Evolutionary conservation across 1,140 invertebrate genomes (phyloP).

Genomic region (Drosophila nebulosa): DNA sequence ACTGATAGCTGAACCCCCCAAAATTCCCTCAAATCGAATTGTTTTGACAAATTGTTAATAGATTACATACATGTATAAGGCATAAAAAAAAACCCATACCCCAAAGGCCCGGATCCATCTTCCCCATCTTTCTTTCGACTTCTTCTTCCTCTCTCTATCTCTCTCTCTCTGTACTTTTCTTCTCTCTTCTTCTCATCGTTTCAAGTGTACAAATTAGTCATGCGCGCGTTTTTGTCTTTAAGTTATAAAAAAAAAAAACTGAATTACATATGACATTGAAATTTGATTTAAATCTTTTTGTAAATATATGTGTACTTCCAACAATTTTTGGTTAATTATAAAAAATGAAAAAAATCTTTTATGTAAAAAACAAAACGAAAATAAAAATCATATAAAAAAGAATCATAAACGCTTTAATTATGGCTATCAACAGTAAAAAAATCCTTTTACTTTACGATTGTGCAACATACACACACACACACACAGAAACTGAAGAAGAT

Average conservation of each 20-base stretch:
- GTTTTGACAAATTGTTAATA: conserved; percentile 50
- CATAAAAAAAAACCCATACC: conserved; percentile 9
- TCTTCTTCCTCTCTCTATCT: not conserved
- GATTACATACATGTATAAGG: conserved; percentile 35
- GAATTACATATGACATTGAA: conserved; percentile 23
- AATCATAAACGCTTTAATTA: conserved; percentile 59
- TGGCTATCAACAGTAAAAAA: not conserved
- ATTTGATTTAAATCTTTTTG: conserved; percentile 30
- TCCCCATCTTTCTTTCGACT: conserved; percentile 7
- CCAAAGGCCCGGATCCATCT: not conserved
- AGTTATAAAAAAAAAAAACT: conserved; percentile 59
- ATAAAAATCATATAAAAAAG: conserved; percentile 36
- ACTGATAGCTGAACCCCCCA: conserved; percentile 60
- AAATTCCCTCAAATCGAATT: conserved; percentile 5
- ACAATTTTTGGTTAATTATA: conserved; percentile 38
- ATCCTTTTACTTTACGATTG: not conserved
- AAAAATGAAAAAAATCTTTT: conserved; percentile 20
- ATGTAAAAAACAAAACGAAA: conserved; percentile 24
- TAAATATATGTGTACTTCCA: conserved; percentile 40
- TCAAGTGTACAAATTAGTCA: conserved; percentile 79
- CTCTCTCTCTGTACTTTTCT: not conserved
- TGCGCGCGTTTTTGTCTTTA: conserved; percentile 76
- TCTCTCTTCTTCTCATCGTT: conserved; percentile 11
- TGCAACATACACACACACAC: not conserved
- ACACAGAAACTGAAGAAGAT: conserved; percentile 25